Percentiles rank a stretch among this genome's conserved stretches.
Evolutionary conservation across 2,797 vertebrate genomes (phyloP).

Genomic region (Chiroxiphia lanceolata): DNA sequence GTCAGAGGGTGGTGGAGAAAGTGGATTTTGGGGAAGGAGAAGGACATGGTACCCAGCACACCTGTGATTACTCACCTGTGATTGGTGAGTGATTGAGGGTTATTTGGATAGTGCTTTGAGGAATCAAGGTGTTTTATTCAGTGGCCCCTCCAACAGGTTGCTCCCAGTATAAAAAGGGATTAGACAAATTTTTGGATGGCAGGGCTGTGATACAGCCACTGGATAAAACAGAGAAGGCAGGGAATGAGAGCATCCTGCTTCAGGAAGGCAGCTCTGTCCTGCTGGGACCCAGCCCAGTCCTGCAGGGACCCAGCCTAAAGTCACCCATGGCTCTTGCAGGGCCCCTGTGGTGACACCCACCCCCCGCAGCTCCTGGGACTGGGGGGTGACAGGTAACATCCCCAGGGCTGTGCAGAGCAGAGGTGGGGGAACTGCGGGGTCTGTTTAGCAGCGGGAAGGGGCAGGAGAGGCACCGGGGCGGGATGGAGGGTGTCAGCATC

Average conservation of each 20-base stretch:
- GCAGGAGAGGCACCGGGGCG: neutral
- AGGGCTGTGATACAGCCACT: accelerated
- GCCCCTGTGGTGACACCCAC: neutral
- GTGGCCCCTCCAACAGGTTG: no score
- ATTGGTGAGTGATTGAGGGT: accelerated
- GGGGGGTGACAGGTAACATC: neutral
- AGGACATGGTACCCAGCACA: accelerated
- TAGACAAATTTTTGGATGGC: accelerated
- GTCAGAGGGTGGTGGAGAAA: accelerated
- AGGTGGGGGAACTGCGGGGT: accelerated
- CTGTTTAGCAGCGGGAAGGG: neutral
- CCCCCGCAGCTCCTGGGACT: neutral
- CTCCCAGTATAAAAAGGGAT: neutral
- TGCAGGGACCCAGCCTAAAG: neutral
- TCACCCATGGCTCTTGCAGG: neutral
- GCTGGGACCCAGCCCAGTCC: neutral
- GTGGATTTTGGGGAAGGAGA: neutral
- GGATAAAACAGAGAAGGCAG: accelerated
- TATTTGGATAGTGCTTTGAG: accelerated
- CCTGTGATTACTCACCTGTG: neutral
- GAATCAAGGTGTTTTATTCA: accelerated
- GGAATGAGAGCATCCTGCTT: accelerated
- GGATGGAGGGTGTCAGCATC: neutral
- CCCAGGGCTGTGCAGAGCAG: neutral
- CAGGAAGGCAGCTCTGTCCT: neutral